phyloP scores from a whole-genome alignment of 2,113 vertebrate genomes.

The Podarcis raffonei region DNA sequence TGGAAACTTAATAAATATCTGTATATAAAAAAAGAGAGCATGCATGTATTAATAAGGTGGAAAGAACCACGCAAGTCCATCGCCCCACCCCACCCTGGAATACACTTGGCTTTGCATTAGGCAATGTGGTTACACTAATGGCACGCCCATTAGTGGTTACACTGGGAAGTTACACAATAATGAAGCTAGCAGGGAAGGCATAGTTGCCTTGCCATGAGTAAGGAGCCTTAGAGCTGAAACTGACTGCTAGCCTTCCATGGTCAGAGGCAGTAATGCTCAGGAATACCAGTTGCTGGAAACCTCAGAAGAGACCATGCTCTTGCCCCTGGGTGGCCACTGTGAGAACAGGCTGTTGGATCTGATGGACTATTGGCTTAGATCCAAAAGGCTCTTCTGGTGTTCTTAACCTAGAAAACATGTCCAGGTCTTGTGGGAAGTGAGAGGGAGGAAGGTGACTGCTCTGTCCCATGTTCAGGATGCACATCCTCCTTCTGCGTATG shows the following conservation, averaged over 20 bases:
- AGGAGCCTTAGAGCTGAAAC: background rate
- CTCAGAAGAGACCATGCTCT: too few species aligned
- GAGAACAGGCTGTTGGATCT: too few species aligned
- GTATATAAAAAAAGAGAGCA: too few species aligned
- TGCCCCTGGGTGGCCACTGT: too few species aligned
- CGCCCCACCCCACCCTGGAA: background rate
- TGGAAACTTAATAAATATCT: too few species aligned
- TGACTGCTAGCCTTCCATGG: background rate
- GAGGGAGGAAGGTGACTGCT: background rate
- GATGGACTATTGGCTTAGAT: too few species aligned
- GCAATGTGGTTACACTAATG: background rate
- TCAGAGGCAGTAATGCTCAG: too few species aligned
- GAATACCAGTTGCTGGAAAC: too few species aligned
- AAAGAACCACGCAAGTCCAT: too few species aligned
- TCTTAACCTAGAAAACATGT: background rate
- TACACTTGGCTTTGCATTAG: background rate
- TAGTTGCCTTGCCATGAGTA: background rate
- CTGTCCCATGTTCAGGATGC: background rate
- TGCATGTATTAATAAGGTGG: background rate
- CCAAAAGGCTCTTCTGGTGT: too few species aligned
- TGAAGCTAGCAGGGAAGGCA: background rate
- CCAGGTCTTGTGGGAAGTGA: background rate
- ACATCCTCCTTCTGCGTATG: background rate
- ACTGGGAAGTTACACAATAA: background rate
- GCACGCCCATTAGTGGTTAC: too few species aligned